Base-by-base conservation (phyloP, 2,113 vertebrate genomes). In the Oxyruncus cristatus region DNA sequence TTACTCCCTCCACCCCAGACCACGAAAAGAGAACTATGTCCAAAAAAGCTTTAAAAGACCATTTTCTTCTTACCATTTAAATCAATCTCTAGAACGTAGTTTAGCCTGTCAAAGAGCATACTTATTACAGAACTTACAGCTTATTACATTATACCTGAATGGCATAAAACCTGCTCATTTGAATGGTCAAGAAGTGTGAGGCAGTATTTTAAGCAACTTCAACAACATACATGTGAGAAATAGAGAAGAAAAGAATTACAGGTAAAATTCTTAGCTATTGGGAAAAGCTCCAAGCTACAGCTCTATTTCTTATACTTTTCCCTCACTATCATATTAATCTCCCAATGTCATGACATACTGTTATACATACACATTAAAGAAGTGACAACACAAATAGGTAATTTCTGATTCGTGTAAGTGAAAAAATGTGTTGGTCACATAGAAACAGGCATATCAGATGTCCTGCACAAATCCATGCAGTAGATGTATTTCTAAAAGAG, bases 331-430 rank as follows among this genome's bases (percentile, higher is more conserved):
- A 80, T 12, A 41, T 8, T 21, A 9, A 17, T 3, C 13, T 20
- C 14, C 17, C 14, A 28, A 9, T 12, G 8, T 41, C 23, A 23
- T 0, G 0, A 39, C 0, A 0, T 9, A 27, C 8, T 33, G 33
- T 30, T 50, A 14, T 0, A 33, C 5, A 2, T 1, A 27, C 2
- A 7, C 2, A 2, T 28, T 37, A 14, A 26, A 50, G 17, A 24
- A 63, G 18, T 6, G 19, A 30, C 63, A 75, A 41, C 16, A 27
- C 5, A 56, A 47, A 71, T 1, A 15, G 2, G 11, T 8, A 0
- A 5, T 22, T 61, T 46, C 20, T 39, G 11, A 70, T 6, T 15
- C 2, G 1, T 1, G 2, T 13, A 19, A 90, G 22, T 52, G 21
- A 35, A 74, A 81, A 72, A 49, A 12, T 3, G 9, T 7, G 32